These are phyloP conservation scores for Tethya wilhelma DNA, from an alignment of 37 sponge, comb jelly and placozoan genomes.

Conservation along the genomic window DNA sequence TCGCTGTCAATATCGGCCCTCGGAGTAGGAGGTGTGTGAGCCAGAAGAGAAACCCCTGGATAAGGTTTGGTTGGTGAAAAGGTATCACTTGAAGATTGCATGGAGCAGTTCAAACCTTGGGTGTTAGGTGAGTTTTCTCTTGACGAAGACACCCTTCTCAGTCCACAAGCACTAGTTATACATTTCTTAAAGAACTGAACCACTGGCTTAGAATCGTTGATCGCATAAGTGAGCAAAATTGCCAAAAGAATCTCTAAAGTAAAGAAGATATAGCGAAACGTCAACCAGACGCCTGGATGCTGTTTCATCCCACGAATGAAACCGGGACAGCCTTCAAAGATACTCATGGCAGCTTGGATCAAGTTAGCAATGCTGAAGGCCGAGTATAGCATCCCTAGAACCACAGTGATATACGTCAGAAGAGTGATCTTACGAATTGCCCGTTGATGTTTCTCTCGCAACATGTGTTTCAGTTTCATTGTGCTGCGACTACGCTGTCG, in stretches of 20 bases:
- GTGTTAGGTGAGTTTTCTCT: too few species aligned
- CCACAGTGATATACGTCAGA: slow-evolving; percentile 45
- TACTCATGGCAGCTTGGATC: not conserved
- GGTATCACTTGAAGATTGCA: too few species aligned
- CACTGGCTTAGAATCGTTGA: slow-evolving; percentile 35
- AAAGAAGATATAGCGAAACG: slow-evolving; percentile 10
- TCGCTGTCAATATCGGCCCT: too few species aligned
- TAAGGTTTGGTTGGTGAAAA: too few species aligned
- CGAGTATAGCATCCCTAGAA: slow-evolving; percentile 58
- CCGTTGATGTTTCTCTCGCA: slow-evolving; percentile 24
- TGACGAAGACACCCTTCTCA: too few species aligned
- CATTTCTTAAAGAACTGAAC: slow-evolving; percentile 3
- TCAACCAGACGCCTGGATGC: slow-evolving; percentile 46
- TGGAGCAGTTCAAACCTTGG: too few species aligned
- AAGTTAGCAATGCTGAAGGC: slow-evolving; percentile 31
- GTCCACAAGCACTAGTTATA: not conserved
- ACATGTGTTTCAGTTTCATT: slow-evolving; percentile 16
- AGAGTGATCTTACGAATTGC: slow-evolving; percentile 52
- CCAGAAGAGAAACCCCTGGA: too few species aligned
- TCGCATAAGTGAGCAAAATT: slow-evolving; percentile 37
- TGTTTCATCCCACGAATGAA: not conserved
- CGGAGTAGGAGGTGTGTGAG: too few species aligned
- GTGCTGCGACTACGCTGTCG: not conserved
- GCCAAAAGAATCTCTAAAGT: slow-evolving; percentile 36
- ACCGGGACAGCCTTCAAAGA: slow-evolving; percentile 35